Base-by-base conservation (phyloP, 2,888 invertebrate genomes). In the Molorchus minor region DNA sequence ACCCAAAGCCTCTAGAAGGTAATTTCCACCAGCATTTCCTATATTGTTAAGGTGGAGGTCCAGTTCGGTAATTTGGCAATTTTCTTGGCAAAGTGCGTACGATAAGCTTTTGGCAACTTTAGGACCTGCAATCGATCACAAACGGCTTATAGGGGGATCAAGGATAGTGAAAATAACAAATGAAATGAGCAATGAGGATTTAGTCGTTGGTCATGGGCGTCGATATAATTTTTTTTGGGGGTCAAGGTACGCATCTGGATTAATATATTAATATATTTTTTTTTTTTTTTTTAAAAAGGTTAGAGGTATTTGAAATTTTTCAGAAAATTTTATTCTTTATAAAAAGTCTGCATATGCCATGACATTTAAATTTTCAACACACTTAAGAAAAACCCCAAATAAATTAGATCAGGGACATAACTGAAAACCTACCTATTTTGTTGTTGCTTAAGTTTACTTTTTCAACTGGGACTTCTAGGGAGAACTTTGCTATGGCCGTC, bases 41-140 rank as follows among this genome's bases (percentile, higher is more conserved):
- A 78, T 63, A 16, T 64, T 65, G 59, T 79, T 79, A 45, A 79
- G 58, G 57, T 64, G 69, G 40, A 79, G 54, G 68, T 77, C 68
- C 3, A 78, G 51, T 13, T 58, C 51, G 25, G 60, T 56, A 21
- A 78, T 54, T 17, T 65, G 67, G 38, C 72, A 70, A 21, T 63
- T 40, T 8, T 49, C 49, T 45, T 72, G 65, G 41, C 60, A 58
- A 25, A 77, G 51, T 3, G 71, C 67, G 44, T 70, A 75, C 12
- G 71, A 71, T 15, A 79, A 60, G 35, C 69, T 69, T 51, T 70
- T 65, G 17, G 69, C 65, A 25, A 76, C 77, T 60, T 65, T 68
- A n/a, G 56, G 19, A 19, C 71, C 75, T 75, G 40, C 13, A 66
- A 66, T 15, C 8, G n/a, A n/a, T n/a, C n/a, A n/a, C n/a, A n/a